A percentile compares a stretch with the other conserved stretches of the same genome.
Evolutionary conservation across 2,888 invertebrate species (phyloP).

Genomic region (Dicycla oo): DNA sequence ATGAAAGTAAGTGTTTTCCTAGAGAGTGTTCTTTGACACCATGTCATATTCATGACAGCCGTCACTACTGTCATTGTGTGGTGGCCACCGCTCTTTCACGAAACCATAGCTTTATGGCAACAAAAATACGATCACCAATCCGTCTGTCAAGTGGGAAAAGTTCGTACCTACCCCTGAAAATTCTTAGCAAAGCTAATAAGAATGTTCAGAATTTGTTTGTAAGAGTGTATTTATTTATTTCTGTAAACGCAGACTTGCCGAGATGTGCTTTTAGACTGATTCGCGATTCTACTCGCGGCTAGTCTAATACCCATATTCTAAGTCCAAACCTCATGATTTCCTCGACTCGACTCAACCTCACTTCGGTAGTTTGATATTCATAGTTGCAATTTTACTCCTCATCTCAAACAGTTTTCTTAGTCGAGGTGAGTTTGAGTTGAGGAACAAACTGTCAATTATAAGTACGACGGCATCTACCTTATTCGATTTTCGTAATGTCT

Average conservation of each 20-base stretch:
- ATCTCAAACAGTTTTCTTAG: too few species aligned
- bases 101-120: neutral
- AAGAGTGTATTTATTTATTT: conserved; percentile 8
- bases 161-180: neutral
- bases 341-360: too few species aligned
- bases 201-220: neutral
- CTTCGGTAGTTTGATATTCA: too few species aligned
- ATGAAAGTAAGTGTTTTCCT: too few species aligned
- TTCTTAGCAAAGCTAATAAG: neutral
- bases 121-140: neutral
- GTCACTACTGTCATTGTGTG: neutral
- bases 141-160: neutral
- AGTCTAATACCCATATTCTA: too few species aligned
- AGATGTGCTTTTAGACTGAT: conserved; percentile 19
- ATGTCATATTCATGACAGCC: neutral
- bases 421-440: too few species aligned
- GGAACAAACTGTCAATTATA: too few species aligned
- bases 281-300: conserved; percentile 17
- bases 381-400: too few species aligned
- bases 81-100: neutral
- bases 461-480: too few species aligned
- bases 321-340: too few species aligned
- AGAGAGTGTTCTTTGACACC: neutral
- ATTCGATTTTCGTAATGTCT: too few species aligned
- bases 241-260: conserved; percentile 1